These are phyloP conservation scores for Takifugu flavidus DNA, from an alignment of 2,113 vertebrate species.

Conservation along the genomic window DNA sequence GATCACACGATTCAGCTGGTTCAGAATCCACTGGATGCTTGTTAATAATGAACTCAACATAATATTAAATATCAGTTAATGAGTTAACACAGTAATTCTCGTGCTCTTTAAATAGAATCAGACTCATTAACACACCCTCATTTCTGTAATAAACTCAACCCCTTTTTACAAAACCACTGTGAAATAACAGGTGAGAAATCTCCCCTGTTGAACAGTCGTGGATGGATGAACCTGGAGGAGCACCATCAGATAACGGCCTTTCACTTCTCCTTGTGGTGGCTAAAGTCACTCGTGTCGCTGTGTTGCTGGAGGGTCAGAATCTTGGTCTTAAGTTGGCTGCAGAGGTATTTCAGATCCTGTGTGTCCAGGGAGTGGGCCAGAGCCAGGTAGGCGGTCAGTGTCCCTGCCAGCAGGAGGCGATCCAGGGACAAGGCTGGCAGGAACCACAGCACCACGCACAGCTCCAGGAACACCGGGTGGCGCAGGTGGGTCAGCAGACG, in stretches of 20 bases:
- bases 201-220: background rate
- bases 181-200: background rate
- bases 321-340: slow-evolving; percentile 77
- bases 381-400: slow-evolving; percentile 79
- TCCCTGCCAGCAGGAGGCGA: slow-evolving; percentile 79
- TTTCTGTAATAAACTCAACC: slow-evolving; percentile 1
- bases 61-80: no score
- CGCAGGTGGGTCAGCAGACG: slow-evolving; percentile 84
- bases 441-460: slow-evolving; percentile 83
- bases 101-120: background rate
- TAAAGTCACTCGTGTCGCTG: slow-evolving; percentile 8
- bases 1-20: background rate
- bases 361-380: slow-evolving; percentile 83
- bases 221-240: no score
- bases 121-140: background rate
- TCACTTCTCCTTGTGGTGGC: slow-evolving; percentile 61
- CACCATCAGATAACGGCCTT: no score
- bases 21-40: background rate
- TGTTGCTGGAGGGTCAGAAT: slow-evolving; percentile 73
- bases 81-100: no score
- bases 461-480: slow-evolving; percentile 86
- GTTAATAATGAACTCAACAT: no score
- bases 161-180: background rate
- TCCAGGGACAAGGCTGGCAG: slow-evolving; percentile 83
- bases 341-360: slow-evolving; percentile 83